Evolutionary conservation across 2,113 vertebrate species (phyloP), one percentile per base, ranked within the genome.

Genomic region (Halcyon senegalensis): DNA sequence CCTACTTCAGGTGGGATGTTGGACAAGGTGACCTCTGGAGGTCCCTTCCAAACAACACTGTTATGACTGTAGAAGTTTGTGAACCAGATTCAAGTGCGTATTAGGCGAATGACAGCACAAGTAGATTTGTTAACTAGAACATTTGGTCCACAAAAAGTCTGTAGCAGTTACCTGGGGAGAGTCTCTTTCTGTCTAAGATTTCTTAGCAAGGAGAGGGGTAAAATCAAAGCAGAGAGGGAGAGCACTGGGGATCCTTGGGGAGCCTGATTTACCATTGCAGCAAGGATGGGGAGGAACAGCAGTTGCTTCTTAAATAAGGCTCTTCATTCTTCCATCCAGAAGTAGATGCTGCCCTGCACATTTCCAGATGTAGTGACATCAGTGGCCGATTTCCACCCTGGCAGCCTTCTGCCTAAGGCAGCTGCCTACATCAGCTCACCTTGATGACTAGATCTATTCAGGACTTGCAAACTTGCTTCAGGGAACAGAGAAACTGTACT

Each of bases 401-500:
- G 58, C 74, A 82, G 82, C 62, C 56, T 82, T 41, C 43, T 55
- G 92, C 90, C 85, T 27, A 39, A 88, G 88, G 90, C 92, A 94
- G 58, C 58, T 92, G 85, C 50, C 90, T 90, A n/a, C 51, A 75
- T 81, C 76, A 18, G 63, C 86, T 92, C 66, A 78, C 87, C 86
- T 93, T 84, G 86, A 89, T 87, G 84, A 78, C 69, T 78, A n/a
- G 9, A 33, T 92, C 84, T 72, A 24, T 66, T 67, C 73, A 51
- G 68, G 73, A 64, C 93, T 64, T 92, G 35, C 33, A 63, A 39
- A 64, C 55, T 78, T 87, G 31, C 93, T 87, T 87, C 59, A 76
- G 91, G 84, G 95, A 95, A 30, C 73, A 81, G 56, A 87, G 60
- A 85, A 89, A 64, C 68, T 95, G 91, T 60, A 91, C 77, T 78